These are phyloP conservation scores for Petrocephalus sullivani DNA, from an alignment of 2,797 vertebrate species.

Conservation along the genomic window DNA sequence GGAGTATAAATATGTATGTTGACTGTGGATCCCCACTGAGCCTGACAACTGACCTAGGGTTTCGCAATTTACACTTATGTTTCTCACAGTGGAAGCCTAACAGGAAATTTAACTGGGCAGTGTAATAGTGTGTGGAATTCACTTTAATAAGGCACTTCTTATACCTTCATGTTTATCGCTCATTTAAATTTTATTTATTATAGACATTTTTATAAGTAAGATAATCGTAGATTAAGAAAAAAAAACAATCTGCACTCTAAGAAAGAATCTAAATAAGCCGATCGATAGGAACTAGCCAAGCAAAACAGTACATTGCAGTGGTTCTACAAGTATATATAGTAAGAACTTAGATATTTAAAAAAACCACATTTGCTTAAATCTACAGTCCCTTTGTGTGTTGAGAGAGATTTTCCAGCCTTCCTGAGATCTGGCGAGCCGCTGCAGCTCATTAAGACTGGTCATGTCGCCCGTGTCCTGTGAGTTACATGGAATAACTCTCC, in stretches of 20 bases:
- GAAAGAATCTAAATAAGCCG: background rate
- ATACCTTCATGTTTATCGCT: background rate
- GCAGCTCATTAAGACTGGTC: background rate
- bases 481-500: background rate
- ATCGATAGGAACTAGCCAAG: background rate
- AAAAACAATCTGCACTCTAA: background rate
- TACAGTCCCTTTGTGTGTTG: slow-evolving; percentile 1
- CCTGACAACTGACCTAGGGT: background rate
- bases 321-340: background rate
- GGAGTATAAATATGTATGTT: background rate
- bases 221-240: background rate
- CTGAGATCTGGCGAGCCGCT: background rate
- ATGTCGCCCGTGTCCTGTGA: background rate
- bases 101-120: background rate
- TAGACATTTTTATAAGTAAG: background rate
- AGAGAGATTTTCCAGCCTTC: background rate
- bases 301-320: background rate
- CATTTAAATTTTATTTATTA: background rate
- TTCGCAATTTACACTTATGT: background rate
- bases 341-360: background rate
- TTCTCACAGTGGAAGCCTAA: background rate
- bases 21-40: background rate
- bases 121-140: background rate
- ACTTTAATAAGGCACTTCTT: background rate
- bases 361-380: background rate